Conservation (phyloP, 2,113 vertebrate genomes). For the Carettochelys insculpta region DNA sequence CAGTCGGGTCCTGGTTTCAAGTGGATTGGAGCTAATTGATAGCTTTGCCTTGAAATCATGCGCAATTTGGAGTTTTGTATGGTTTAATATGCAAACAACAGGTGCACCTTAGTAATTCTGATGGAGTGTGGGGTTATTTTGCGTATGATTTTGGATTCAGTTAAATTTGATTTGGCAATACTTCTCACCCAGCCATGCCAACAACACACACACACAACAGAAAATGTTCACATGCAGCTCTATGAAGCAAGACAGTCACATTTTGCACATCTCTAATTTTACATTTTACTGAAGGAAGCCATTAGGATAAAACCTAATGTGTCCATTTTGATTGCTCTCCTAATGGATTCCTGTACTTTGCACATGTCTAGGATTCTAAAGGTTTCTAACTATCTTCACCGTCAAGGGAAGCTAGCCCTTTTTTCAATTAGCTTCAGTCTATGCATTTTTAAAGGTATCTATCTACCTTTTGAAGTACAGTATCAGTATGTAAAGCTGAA, state of each 20-base stretch:
- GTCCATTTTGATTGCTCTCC: neutral
- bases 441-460: slow-evolving; percentile 51
- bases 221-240: neutral
- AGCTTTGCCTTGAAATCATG: too few species aligned
- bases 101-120: neutral
- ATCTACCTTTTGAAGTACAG: slow-evolving; percentile 58
- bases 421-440: neutral
- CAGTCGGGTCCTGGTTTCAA: too few species aligned
- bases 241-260: neutral
- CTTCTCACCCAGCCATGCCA: neutral
- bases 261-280: neutral
- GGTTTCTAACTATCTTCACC: slow-evolving; percentile 5
- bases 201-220: neutral
- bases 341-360: neutral
- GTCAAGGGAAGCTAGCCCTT: neutral
- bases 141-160: neutral
- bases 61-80: neutral
- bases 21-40: too few species aligned
- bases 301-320: neutral
- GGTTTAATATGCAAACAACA: neutral
- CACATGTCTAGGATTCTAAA: neutral
- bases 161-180: neutral
- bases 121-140: neutral
- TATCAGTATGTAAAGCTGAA: slow-evolving; percentile 22
- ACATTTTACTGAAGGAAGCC: neutral